A percentile compares a stretch with the other conserved stretches of the same genome.
These are phyloP conservation scores for Sebastes taczanowskii DNA, from an alignment of 2,797 vertebrate species.

Conservation along the genomic window DNA sequence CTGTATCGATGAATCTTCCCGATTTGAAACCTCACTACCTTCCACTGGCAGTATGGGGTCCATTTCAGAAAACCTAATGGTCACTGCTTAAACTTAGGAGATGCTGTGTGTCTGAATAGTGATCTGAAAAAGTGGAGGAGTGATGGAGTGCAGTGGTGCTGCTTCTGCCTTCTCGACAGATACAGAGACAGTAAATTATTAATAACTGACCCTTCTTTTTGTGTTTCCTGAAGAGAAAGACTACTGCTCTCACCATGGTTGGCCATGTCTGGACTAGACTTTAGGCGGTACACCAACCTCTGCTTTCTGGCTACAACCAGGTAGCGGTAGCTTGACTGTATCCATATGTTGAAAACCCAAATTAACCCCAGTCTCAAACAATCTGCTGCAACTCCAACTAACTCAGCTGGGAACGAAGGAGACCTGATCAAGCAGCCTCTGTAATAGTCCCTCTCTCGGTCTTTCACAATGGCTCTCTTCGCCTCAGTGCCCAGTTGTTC, in stretches of 20 bases:
- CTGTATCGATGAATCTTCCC: slow-evolving; percentile 53
- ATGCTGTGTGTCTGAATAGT: neutral
- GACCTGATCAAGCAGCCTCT: too few species aligned
- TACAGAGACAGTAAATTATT: neutral
- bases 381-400: too few species aligned
- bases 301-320: neutral
- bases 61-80: slow-evolving; percentile 28
- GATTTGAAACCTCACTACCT: slow-evolving; percentile 30
- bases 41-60: neutral
- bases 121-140: neutral
- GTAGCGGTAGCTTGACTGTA: too few species aligned
- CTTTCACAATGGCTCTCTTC: too few species aligned
- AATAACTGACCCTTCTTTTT: neutral
- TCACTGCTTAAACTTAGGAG: neutral
- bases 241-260: neutral
- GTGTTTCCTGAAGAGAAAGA: neutral
- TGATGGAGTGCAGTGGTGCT: neutral
- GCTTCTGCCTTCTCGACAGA: neutral
- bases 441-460: too few species aligned
- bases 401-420: too few species aligned
- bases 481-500: too few species aligned
- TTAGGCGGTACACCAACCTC: neutral
- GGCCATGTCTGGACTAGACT: neutral
- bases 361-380: too few species aligned
- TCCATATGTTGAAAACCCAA: too few species aligned